These are phyloP conservation scores for Darevskia mixta DNA, from an alignment of 2,797 vertebrate genomes.

Conservation along the genomic window DNA sequence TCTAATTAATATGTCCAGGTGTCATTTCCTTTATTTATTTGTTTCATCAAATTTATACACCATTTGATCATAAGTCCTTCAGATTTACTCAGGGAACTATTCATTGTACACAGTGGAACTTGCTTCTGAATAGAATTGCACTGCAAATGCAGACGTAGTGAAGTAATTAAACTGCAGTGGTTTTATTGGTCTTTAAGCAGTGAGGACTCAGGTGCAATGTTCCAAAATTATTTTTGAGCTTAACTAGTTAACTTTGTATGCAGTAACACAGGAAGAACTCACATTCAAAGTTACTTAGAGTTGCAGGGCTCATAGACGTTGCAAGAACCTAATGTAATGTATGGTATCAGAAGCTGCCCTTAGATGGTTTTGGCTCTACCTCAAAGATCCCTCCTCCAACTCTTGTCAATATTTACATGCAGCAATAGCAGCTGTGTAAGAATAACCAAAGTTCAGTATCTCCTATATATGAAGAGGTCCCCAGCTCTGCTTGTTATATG, in stretches of 20 bases:
- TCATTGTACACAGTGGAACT: neutral
- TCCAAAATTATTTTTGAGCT: neutral
- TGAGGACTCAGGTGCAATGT: neutral
- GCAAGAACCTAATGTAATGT: neutral
- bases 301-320: neutral
- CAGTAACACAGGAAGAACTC: neutral
- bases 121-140: neutral
- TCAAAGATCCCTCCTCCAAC: neutral
- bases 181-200: neutral
- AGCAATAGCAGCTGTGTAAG: neutral
- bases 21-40: neutral
- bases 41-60: no score
- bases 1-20: neutral
- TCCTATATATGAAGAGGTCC: neutral
- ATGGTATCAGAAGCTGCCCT: neutral
- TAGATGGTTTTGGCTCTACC: neutral
- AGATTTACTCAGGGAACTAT: neutral
- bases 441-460: neutral
- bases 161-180: neutral
- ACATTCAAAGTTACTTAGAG: neutral
- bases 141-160: neutral
- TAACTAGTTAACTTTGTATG: neutral
- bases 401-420: neutral
- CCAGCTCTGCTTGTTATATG: neutral
- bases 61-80: no score